Base-by-base conservation (phyloP, 2,888 invertebrate species). In the Polydrusus pterygomalis region DNA sequence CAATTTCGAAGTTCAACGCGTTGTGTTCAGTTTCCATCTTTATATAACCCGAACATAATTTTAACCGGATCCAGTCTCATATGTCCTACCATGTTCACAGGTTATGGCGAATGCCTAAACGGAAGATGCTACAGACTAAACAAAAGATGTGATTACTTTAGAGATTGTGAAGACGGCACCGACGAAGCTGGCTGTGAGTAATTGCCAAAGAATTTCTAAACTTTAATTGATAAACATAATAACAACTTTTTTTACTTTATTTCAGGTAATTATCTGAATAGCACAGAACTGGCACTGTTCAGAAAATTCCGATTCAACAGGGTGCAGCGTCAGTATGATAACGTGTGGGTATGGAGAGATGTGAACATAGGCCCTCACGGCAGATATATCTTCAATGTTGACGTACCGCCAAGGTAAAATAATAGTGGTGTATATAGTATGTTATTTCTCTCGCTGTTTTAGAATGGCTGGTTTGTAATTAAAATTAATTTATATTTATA, bases 261-360 rank as follows among this genome's bases (percentile, higher is more conserved):
- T 80, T 2, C 84, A 92, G 92, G 92, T 83, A 87, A 89, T 1
- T 87, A 67, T 38, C 91, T 91, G 77, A 93, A 93, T 81, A 89
- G 89, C 45, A 94, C 94, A 8, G 93, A 94, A 78, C 86, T 96
- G 79, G 84, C 90, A 0, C 89, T 92, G 82, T 97, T 95, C 89
- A 90, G 96, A 79, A 95, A 95, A 86, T 92, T 93, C 88, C 91
- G 97, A 2, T 96, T 96, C 87, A 97, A 96, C 88, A 91, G 96
- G 75, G 92, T 97, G 75, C 94, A 95, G 85, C 91, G 97, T 0
- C 95, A 97, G 85, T 98, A 97, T 87, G 96, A 97, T 83, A 97
- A 97, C 87, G 95, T 95, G 73, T 98, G 98, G 98, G 88, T 97
- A 69, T 98, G 98, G 98, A 93, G 93, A 78, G 97, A 97, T 88